Evolutionary conservation across 2,797 vertebrate genomes (phyloP).

Genomic region (Allobates femoralis): DNA sequence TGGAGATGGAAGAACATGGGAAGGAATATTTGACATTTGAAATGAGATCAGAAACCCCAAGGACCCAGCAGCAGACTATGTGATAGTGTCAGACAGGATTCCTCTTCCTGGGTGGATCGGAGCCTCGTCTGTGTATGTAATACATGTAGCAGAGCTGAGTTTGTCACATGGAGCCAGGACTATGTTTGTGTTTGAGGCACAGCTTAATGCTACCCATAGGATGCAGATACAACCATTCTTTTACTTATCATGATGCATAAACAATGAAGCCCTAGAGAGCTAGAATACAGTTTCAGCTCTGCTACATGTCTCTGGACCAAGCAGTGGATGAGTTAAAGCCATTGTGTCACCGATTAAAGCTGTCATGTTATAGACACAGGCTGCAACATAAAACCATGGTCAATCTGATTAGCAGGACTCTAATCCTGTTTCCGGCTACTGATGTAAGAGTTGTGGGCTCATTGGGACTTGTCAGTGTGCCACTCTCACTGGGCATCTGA

Average conservation of each 20-base stretch:
- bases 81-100: not conserved
- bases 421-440: slow-evolving; percentile 59
- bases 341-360: slow-evolving; percentile 36
- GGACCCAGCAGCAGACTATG: not conserved
- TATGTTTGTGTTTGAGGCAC: not conserved
- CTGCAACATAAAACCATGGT: slow-evolving; percentile 36
- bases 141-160: slow-evolving; percentile 3
- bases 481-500: not conserved
- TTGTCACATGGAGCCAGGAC: not conserved
- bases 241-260: too few relatives aligned
- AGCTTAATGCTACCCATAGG: not conserved
- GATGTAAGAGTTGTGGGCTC: slow-evolving; percentile 43
- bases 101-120: not conserved
- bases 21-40: not conserved
- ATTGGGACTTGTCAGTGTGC: not conserved
- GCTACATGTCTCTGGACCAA: not conserved
- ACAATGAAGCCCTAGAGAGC: not conserved
- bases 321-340: slow-evolving; percentile 3
- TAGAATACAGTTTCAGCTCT: not conserved
- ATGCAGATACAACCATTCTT: too few relatives aligned
- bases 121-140: not conserved
- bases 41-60: not conserved
- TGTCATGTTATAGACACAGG: slow-evolving; percentile 44
- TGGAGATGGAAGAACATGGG: not conserved
- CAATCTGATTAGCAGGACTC: slow-evolving; percentile 53